phyloP scores from a whole-genome alignment of 2,888 invertebrate genomes.

The Exocentrus adspersus region DNA sequence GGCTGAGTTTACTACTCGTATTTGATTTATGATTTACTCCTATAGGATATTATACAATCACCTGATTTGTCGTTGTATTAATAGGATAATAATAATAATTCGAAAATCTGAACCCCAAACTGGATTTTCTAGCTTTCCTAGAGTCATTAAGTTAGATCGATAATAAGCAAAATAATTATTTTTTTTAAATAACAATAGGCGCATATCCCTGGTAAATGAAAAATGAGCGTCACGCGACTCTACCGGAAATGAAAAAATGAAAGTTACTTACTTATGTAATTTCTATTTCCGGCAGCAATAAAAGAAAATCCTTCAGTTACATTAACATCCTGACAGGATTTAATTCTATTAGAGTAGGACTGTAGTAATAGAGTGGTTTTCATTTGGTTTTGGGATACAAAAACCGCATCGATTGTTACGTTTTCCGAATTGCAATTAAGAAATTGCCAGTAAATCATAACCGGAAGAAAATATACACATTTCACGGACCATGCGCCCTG shows the following conservation, averaged over 20 bases:
- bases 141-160: too few relatives aligned
- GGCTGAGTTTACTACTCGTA: neutral
- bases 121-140: too few relatives aligned
- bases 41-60: neutral
- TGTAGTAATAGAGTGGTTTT: slow-evolving; percentile 1
- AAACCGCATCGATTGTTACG: slow-evolving; percentile 22
- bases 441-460: slow-evolving; percentile 29
- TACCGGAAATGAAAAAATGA: too few relatives aligned
- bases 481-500: slow-evolving; percentile 19
- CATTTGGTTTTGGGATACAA: slow-evolving; percentile 13
- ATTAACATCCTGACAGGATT: slow-evolving; percentile 15
- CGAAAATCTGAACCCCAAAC: too few relatives aligned
- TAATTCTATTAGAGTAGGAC: slow-evolving; percentile 12
- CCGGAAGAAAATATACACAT: slow-evolving; percentile 24
- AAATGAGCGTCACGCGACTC: too few relatives aligned
- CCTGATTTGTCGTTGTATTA: too few relatives aligned
- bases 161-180: too few relatives aligned
- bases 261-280: too few relatives aligned
- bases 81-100: too few relatives aligned
- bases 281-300: slow-evolving; percentile 1
- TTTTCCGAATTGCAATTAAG: slow-evolving; percentile 26
- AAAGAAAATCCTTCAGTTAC: slow-evolving; percentile 20
- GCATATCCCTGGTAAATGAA: too few relatives aligned
- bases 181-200: too few relatives aligned
- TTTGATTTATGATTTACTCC: neutral